Conservation (phyloP, 2,113 vertebrate genomes). For the Burhinus bistriatus region DNA sequence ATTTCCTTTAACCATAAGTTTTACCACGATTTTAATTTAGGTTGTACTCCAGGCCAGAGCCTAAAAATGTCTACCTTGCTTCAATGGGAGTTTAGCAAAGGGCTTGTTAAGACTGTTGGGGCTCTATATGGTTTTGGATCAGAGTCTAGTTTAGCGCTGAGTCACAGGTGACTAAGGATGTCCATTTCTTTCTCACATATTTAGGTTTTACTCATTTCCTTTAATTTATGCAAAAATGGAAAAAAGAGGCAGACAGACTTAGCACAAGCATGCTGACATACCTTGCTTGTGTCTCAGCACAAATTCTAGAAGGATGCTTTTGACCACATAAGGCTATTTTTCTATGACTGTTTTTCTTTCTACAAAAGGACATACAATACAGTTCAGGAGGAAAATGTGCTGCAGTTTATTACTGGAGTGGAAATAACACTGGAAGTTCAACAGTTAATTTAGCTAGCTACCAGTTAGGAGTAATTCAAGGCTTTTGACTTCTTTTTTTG, state of each 20-base stretch:
- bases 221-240: background rate
- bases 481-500: background rate
- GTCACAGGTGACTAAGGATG: background rate
- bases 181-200: background rate
- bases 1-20: background rate
- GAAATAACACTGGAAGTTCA: background rate
- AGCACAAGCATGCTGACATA: background rate
- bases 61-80: background rate
- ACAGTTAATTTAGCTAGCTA: background rate
- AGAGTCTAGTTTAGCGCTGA: background rate
- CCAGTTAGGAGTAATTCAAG: background rate
- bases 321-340: background rate
- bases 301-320: background rate
- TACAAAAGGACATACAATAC: background rate
- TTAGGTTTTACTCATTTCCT: background rate
- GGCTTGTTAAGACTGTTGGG: background rate
- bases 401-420: background rate
- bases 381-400: background rate
- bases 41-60: background rate
- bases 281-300: background rate
- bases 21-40: background rate
- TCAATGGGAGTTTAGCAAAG: background rate
- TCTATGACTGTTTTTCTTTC: background rate
- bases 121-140: background rate
- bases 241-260: background rate